Percentiles rank a stretch among this genome's conserved stretches.
Conservation (phyloP, 2,113 vertebrate species). For the Lota lota region DNA sequence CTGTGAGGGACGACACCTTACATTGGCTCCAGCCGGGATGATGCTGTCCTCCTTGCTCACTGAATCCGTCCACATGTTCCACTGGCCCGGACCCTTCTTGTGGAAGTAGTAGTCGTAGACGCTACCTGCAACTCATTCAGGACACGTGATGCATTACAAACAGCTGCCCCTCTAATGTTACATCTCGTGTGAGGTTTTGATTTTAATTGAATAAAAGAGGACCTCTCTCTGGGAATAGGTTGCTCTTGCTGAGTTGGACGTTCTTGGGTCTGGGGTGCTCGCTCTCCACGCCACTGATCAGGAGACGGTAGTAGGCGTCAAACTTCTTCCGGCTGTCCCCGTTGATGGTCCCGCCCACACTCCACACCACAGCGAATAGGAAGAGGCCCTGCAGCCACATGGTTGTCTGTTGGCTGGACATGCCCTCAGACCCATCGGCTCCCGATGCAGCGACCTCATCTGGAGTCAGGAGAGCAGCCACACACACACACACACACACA, state of each 20-base stretch:
- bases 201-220: not conserved
- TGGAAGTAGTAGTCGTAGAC: conserved; percentile 90
- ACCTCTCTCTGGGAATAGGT: conserved; percentile 87
- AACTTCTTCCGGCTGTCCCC: conserved; percentile 85
- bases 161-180: not conserved
- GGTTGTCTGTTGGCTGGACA: conserved; percentile 81
- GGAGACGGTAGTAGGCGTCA: conserved; percentile 81
- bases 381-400: conserved; percentile 88
- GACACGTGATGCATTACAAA: not conserved
- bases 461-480: conserved; percentile 43
- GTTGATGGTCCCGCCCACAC: conserved; percentile 81
- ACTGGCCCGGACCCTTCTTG: conserved; percentile 80
- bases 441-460: conserved; percentile 76
- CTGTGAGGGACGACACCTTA: conserved; percentile 41
- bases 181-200: not conserved
- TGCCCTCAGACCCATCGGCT: conserved; percentile 53
- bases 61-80: conserved; percentile 83
- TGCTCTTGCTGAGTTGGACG: conserved; percentile 82
- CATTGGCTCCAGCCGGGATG: conserved; percentile 77
- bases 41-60: conserved; percentile 78
- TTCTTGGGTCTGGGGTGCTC: conserved; percentile 78
- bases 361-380: conserved; percentile 88
- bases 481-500: conserved; percentile 8
- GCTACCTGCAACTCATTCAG: conserved; percentile 70
- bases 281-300: conserved; percentile 75